These are phyloP conservation scores for Heliopora coerulea DNA, from an alignment of 92 coral and sea anemone species.

Conservation along the genomic window DNA sequence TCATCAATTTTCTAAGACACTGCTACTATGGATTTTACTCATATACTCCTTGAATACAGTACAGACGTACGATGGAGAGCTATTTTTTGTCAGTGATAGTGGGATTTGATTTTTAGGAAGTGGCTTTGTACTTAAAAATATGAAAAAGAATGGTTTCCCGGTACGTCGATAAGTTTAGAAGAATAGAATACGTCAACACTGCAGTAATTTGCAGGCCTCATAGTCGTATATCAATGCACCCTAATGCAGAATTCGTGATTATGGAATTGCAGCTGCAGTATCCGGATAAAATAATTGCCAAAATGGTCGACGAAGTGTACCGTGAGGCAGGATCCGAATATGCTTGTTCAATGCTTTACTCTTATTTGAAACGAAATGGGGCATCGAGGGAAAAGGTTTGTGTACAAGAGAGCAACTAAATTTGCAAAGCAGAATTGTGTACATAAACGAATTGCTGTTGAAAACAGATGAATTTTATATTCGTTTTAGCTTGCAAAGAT, in stretches of 20 bases:
- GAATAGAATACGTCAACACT: slow-evolving; percentile 19
- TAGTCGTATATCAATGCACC: slow-evolving; percentile 37
- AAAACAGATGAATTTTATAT: too few relatives aligned
- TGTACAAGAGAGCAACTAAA: background rate
- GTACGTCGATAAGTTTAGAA: slow-evolving; percentile 1
- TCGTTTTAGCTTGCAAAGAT: too few relatives aligned
- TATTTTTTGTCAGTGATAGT: background rate
- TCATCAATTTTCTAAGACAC: too few relatives aligned
- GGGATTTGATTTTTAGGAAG: background rate
- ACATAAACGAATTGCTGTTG: too few relatives aligned
- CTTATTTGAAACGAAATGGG: slow-evolving; percentile 33
- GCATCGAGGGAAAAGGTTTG: slow-evolving; percentile 24
- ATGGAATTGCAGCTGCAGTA: slow-evolving; percentile 46
- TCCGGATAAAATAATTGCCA: slow-evolving; percentile 53
- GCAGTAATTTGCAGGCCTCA: slow-evolving; percentile 30
- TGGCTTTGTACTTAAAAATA: background rate
- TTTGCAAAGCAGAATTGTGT: too few relatives aligned
- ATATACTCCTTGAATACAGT: background rate
- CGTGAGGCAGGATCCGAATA: slow-evolving; percentile 24
- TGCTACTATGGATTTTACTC: too few relatives aligned
- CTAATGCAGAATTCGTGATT: slow-evolving; percentile 45
- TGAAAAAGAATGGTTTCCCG: background rate
- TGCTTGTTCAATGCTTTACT: slow-evolving; percentile 28
- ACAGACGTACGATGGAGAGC: slow-evolving; percentile 1
- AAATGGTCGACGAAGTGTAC: slow-evolving; percentile 41